These are phyloP conservation scores for Dolichallabes microphthalmus DNA, from an alignment of 2,113 vertebrate species.

Conservation along the genomic window DNA sequence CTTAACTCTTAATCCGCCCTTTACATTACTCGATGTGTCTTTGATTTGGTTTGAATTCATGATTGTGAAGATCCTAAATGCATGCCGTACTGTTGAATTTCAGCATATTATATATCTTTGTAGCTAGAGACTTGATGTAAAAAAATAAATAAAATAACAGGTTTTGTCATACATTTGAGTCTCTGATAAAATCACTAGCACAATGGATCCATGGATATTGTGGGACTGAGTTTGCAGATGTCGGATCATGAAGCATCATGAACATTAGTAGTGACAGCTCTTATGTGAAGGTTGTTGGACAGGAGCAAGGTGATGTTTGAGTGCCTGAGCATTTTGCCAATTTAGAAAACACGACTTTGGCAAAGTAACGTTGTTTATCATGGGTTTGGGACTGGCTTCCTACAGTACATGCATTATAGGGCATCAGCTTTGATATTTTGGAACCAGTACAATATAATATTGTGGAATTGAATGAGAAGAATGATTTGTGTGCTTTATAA, in stretches of 20 bases:
- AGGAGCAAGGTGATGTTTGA: background rate
- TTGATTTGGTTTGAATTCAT: background rate
- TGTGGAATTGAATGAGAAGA: background rate
- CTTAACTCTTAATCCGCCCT: background rate
- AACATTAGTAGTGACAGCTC: background rate
- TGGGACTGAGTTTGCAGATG: background rate
- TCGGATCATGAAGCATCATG: background rate
- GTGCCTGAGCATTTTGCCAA: background rate
- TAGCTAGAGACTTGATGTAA: background rate
- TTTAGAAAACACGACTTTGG: background rate
- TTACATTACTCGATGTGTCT: background rate
- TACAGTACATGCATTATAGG: too few species aligned
- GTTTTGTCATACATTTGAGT: background rate
- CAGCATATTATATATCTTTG: background rate
- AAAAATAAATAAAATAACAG: too few species aligned
- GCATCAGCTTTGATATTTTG: too few species aligned
- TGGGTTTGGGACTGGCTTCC: background rate
- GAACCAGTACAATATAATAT: background rate
- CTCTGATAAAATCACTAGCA: background rate
- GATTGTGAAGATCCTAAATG: background rate
- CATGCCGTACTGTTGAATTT: background rate
- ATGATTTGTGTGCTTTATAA: background rate
- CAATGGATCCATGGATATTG: background rate
- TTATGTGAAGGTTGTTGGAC: background rate
- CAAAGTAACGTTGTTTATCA: background rate